Base-by-base conservation (phyloP, 2,888 invertebrate species). In the Agriopis marginaria region DNA sequence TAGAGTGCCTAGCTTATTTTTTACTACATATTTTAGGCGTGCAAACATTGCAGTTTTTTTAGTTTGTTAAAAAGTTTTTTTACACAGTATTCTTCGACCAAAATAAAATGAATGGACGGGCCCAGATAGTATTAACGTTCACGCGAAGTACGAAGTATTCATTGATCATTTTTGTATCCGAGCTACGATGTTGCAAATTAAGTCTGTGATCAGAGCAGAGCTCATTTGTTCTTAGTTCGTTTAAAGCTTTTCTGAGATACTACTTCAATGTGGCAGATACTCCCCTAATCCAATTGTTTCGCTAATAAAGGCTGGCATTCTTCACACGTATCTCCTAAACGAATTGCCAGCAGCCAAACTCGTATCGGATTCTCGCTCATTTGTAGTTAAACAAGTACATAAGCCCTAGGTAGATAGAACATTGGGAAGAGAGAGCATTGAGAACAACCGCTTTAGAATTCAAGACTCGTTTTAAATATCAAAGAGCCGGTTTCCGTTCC, bases 281-380 rank as follows among this genome's bases (percentile, higher is more conserved):
- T 32, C 17, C 72, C 0, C 65, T 75, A 3, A 54, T 8, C 12
- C 79, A 80, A 49, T 50, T 75, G 56, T 58, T 17, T 54, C 45
- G 10, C 44, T 65, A 65, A 69, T 61, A 47, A 62, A 23, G 45
- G 9, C 7, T 11, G 17, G 49, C 50, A 69, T 69, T 61, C 69
- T 17, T 17, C 32, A 44, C 64, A 68, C 64, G 64, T 61, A 61
- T 14, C 8, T 40, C 44, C 39, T 45, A 61, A 61, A 64, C 55
- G 50, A 69, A 65, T 44, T 63, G 58, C 50, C 14, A 10, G 23
- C 60, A 45, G 39, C 63, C 68, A 59, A 53, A 60, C 23, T 44
- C 42, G 58, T 40, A 63, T 63, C 49, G 45, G 45, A 47, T 42
- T 59, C 63, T 49, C 40, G 51, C 47, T 53, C 58, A 55, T 63